A percentile compares a stretch with the other conserved stretches of the same genome.
These are phyloP conservation scores for Chunga burmeisteri DNA, from an alignment of 2,113 vertebrate genomes.

Conservation along the genomic window DNA sequence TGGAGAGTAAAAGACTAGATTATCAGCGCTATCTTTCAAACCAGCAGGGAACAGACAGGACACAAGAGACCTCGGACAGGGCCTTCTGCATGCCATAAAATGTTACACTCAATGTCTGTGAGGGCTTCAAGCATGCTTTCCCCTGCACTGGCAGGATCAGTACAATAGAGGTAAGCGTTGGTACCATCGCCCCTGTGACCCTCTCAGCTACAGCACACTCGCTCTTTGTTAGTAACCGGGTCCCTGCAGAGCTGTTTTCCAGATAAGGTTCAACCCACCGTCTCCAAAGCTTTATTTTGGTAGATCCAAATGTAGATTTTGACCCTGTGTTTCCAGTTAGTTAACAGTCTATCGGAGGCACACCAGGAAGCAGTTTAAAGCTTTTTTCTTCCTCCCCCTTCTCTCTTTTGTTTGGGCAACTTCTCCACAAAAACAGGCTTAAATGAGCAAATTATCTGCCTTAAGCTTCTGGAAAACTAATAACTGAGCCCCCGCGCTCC, in stretches of 20 bases:
- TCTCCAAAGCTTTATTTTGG: neutral
- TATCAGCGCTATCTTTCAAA: neutral
- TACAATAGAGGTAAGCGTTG: accelerated
- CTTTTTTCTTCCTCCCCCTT: accelerated
- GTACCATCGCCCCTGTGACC: accelerated
- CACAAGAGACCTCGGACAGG: neutral
- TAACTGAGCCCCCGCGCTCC: neutral
- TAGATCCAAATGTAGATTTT: neutral
- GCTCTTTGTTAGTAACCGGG: neutral
- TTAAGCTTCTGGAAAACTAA: neutral
- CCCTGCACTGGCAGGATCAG: accelerated
- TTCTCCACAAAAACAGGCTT: neutral
- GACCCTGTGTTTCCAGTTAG: neutral
- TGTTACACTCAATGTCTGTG: accelerated
- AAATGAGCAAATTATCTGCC: accelerated
- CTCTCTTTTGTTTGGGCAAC: neutral
- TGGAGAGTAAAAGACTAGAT: neutral
- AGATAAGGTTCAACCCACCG: neutral
- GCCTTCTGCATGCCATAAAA: accelerated
- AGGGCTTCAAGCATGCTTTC: accelerated
- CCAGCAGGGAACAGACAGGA: neutral
- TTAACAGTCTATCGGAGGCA: neutral
- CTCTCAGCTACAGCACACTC: neutral
- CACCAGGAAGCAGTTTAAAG: neutral
- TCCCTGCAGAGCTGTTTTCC: neutral